Conservation (phyloP, 2,113 vertebrate species). For the Connochaetes taurinus region DNA sequence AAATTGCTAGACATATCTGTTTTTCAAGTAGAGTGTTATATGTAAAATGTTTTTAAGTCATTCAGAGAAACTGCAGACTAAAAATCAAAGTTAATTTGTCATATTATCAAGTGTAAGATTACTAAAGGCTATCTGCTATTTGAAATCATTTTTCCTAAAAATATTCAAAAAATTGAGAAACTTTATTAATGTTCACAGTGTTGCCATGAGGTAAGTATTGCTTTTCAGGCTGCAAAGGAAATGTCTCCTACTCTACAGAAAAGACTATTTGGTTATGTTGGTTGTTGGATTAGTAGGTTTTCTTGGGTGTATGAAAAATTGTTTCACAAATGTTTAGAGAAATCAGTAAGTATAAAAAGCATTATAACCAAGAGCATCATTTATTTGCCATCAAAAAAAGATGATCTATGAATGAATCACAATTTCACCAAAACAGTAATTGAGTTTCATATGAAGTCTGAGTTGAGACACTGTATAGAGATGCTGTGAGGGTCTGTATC, state of each 20-base stretch:
- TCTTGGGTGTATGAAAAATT: neutral
- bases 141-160: constrained; percentile 13
- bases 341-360: neutral
- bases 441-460: neutral
- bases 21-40: neutral
- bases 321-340: neutral
- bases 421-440: neutral
- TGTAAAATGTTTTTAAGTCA: neutral
- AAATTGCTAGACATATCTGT: neutral
- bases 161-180: neutral
- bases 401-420: neutral
- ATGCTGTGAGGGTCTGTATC: neutral
- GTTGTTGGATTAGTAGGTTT: neutral
- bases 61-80: neutral
- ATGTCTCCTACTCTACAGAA: neutral
- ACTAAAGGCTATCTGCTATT: neutral
- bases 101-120: neutral
- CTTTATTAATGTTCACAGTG: neutral
- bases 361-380: neutral
- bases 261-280: neutral
- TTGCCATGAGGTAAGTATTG: neutral
- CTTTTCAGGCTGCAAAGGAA: neutral
- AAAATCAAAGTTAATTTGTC: neutral
- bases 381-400: neutral
- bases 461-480: neutral